Evolutionary conservation across 2,888 invertebrate genomes (phyloP).

Genomic region (Nowickia ferox): DNA sequence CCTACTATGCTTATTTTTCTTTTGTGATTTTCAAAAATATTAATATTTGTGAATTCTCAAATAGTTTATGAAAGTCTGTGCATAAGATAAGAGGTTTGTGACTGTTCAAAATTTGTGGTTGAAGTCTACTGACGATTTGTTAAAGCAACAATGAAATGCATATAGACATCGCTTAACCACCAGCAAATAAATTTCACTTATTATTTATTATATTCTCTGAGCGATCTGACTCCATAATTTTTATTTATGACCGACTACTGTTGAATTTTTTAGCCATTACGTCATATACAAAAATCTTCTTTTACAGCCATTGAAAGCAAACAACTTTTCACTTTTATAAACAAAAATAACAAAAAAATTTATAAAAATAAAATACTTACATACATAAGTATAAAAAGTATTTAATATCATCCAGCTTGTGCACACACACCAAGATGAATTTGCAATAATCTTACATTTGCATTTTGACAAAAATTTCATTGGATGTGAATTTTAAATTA

Average conservation of each 20-base stretch:
- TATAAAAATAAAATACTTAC: neutral
- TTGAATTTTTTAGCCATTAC: constrained; percentile 18
- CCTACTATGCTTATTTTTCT: no score
- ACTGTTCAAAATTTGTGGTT: no score
- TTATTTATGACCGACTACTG: constrained; percentile 7
- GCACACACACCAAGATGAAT: neutral
- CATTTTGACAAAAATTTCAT: neutral
- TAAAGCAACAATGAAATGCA: no score
- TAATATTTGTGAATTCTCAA: no score
- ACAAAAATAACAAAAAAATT: neutral
- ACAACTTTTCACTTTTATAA: constrained; percentile 34
- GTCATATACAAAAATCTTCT: constrained; percentile 19
- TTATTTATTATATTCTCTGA: no score
- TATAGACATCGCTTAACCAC: no score
- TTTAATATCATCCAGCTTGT: neutral
- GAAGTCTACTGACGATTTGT: no score
- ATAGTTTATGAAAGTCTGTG: no score
- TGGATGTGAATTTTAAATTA: neutral
- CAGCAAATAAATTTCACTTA: no score
- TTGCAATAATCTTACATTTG: neutral
- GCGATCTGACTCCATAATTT: neutral
- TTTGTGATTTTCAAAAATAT: no score
- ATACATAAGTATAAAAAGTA: neutral
- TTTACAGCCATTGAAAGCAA: constrained; percentile 35
- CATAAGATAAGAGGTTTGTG: no score